Evolutionary conservation across 2,113 vertebrate genomes (phyloP).

Genomic region (Tringa solitaria): DNA sequence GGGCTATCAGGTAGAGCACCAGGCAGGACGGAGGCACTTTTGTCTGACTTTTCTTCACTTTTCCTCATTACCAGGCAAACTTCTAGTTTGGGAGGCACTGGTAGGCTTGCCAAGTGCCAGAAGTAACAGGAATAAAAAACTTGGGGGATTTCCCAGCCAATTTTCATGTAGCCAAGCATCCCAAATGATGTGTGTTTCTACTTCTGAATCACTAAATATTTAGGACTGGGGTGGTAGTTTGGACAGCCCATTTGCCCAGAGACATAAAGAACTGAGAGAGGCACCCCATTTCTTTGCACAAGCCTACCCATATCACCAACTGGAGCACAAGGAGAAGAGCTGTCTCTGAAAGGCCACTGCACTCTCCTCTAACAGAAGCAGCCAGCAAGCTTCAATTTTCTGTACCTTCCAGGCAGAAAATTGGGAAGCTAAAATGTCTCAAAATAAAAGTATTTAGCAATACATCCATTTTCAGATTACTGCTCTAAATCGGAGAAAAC

Average conservation of each 20-base stretch:
- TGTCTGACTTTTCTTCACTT: neutral
- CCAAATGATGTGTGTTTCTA: neutral
- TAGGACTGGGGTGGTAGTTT: neutral
- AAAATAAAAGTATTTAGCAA: neutral
- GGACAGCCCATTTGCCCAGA: neutral
- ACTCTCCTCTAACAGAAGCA: neutral
- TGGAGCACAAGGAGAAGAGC: neutral
- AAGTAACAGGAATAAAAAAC: neutral
- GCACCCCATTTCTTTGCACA: neutral
- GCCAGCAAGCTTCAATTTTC: neutral
- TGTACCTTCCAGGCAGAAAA: neutral
- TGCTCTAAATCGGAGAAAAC: neutral
- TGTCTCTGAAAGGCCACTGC: neutral
- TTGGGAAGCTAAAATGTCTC: neutral
- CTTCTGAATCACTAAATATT: neutral
- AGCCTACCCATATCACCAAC: neutral
- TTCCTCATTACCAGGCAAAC: neutral
- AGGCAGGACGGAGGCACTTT: neutral
- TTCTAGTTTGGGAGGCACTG: rapidly evolving
- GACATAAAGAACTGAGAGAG: neutral
- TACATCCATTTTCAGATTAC: neutral
- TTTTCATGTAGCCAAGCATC: neutral
- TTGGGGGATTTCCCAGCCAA: slow-evolving; percentile 36
- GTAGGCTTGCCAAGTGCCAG: neutral
- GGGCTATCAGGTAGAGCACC: neutral